Base-by-base conservation (phyloP, 2,797 vertebrate species). In the Lycodopsis pacificus region DNA sequence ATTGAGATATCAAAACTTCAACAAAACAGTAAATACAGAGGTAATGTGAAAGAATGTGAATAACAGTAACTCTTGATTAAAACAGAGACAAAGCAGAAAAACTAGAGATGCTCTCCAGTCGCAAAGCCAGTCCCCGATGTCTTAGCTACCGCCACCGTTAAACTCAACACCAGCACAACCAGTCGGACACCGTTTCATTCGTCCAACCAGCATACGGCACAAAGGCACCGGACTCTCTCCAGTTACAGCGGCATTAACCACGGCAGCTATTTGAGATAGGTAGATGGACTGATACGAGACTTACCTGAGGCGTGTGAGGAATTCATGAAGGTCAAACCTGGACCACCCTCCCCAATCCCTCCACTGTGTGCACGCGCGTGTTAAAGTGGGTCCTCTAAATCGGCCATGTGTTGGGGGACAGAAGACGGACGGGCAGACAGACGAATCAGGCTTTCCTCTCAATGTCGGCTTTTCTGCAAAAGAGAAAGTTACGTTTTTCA, bases 331-430 rank as follows among this genome's bases (percentile, higher is more conserved):
- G 76, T 38, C 32, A 69, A 80, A 58, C 11, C 38, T 32, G 63
- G 58, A 61, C 54, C 44, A 44, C 36, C 65, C 65, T 54, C 75
- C 61, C 61, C 71, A 34, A 36, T 67, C 61, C 69, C 78, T 80
- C 63, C 56, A 7, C 76, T 13, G 77, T 58, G 57, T 62, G 72
- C 32, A 19, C 6, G 22, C 48, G 79, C 57, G 65, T 40, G 83
- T 89, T 95, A 95, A 89, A 93, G 93, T 30, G 92, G 94, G 73
- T 94, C 92, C 69, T 95, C 90, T 0, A 84, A 36, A 67, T 94
- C 91, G 40, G 91, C 93, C 94, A 94, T 95, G 87, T 82, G 86
- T 78, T 20, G 49, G 65, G 81, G 57, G 72, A 68, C 59, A 49
- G 56, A 30, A n/a, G 36, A 64, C 4, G 53, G 65, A 73, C 59